These are phyloP conservation scores for Cochlearius cochlearius DNA, from an alignment of 2,113 vertebrate genomes.

Conservation along the genomic window DNA sequence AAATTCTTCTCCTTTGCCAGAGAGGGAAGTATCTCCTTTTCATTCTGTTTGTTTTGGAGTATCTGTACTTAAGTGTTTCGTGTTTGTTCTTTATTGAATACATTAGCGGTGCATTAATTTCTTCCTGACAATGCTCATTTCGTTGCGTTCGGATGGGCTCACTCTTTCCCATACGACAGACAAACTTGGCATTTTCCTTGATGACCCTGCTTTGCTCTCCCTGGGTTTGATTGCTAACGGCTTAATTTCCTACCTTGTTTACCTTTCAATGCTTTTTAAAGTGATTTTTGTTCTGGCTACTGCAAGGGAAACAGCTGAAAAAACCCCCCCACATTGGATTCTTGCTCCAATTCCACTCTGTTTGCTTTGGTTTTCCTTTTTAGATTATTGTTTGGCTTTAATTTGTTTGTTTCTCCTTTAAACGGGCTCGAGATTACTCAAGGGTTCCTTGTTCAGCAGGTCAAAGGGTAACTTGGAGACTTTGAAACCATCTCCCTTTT, in stretches of 20 bases:
- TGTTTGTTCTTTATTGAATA: constrained; percentile 46
- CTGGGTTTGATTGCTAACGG: background rate
- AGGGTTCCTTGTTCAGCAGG: constrained; percentile 55
- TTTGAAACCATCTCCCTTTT: constrained; percentile 58
- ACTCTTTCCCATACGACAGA: background rate
- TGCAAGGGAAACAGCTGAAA: background rate
- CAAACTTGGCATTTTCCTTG: background rate
- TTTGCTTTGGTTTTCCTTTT: constrained; percentile 60
- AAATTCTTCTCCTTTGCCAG: constrained; percentile 38
- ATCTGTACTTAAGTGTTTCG: constrained; percentile 31
- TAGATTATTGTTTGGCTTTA: constrained; percentile 47
- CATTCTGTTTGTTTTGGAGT: constrained; percentile 56
- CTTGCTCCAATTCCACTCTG: background rate
- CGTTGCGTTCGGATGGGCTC: background rate
- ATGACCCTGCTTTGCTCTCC: background rate
- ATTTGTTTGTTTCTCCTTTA: constrained; percentile 66
- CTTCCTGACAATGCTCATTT: background rate
- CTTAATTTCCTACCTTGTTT: constrained; percentile 28
- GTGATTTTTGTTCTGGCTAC: background rate
- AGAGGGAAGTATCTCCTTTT: constrained; percentile 53
- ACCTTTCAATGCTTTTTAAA: constrained; percentile 16
- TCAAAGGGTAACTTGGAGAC: constrained; percentile 58
- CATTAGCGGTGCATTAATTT: constrained; percentile 20
- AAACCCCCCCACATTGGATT: background rate
- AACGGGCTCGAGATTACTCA: constrained; percentile 41